Evolutionary conservation across 2,113 vertebrate genomes (phyloP).

Genomic region (Peromyscus polionotus): DNA sequence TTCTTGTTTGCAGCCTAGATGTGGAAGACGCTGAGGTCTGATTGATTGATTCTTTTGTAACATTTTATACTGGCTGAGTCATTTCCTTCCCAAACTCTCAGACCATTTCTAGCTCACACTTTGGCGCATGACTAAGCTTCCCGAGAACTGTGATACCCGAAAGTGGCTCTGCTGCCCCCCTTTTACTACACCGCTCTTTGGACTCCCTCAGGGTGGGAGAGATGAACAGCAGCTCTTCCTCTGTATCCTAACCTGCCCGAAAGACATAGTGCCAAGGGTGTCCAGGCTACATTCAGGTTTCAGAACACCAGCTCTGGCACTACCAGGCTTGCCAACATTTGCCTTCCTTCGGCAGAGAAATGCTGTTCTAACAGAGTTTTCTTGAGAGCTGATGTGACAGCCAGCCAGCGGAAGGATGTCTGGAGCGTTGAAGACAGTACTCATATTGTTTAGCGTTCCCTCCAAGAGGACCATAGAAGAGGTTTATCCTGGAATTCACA

Average conservation of each 20-base stretch:
- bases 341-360: not conserved
- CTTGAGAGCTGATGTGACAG: not conserved
- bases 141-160: not conserved
- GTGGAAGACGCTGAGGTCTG: constrained; percentile 16
- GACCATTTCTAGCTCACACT: constrained; percentile 43
- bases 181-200: not conserved
- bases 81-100: constrained; percentile 65
- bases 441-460: not conserved
- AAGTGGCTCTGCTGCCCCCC: not conserved
- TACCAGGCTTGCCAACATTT: not conserved
- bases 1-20: not conserved
- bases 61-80: constrained; percentile 40
- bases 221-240: not conserved
- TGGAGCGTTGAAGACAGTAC: not conserved
- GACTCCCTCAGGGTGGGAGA: not conserved
- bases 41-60: constrained; percentile 3
- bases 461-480: not conserved
- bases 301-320: not conserved
- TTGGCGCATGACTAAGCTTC: constrained; percentile 58
- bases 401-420: not conserved
- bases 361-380: not conserved
- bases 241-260: not conserved
- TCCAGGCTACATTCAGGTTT: not conserved
- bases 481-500: not conserved
- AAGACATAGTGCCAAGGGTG: not conserved